Conservation (phyloP, 2,888 invertebrate species). For the Abrostola triplasia region DNA sequence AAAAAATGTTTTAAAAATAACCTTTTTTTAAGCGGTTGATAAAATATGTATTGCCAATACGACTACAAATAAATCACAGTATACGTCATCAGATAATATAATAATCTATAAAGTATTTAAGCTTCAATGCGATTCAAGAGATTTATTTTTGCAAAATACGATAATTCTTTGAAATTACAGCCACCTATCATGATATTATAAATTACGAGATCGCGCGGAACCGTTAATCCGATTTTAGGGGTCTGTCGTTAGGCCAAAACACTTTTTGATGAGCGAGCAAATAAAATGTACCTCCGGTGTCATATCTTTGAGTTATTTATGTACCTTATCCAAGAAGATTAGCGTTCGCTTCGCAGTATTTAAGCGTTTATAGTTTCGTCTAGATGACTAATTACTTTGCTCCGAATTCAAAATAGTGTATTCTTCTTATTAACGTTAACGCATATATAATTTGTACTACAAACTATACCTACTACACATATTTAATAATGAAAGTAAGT, state of each 20-base stretch:
- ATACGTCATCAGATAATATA: background rate
- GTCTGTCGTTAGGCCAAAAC: slow-evolving; percentile 51
- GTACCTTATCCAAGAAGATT: slow-evolving; percentile 3
- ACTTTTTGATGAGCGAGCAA: slow-evolving; percentile 51
- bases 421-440: too few relatives aligned
- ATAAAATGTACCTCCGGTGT: slow-evolving; percentile 36
- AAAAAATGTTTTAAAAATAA: too few relatives aligned
- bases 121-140: slow-evolving; percentile 2
- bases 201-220: slow-evolving; percentile 57
- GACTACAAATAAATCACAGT: background rate
- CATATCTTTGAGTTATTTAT: slow-evolving; percentile 28
- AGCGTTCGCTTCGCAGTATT: background rate
- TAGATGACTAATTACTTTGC: too few relatives aligned
- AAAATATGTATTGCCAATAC: too few relatives aligned
- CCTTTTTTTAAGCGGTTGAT: too few relatives aligned
- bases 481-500: too few relatives aligned
- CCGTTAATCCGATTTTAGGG: slow-evolving; percentile 61
- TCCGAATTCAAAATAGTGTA: too few relatives aligned
- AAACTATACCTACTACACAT: too few relatives aligned
- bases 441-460: too few relatives aligned
- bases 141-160: slow-evolving; percentile 36
- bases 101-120: slow-evolving; percentile 3
- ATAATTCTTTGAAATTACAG: slow-evolving; percentile 48
- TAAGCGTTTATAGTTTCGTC: background rate
- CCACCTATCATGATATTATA: slow-evolving; percentile 56